Evolutionary conservation across 1,140 invertebrate genomes (phyloP), one percentile per base, ranked within the genome.

Genomic region (Drosophila rufa): DNA sequence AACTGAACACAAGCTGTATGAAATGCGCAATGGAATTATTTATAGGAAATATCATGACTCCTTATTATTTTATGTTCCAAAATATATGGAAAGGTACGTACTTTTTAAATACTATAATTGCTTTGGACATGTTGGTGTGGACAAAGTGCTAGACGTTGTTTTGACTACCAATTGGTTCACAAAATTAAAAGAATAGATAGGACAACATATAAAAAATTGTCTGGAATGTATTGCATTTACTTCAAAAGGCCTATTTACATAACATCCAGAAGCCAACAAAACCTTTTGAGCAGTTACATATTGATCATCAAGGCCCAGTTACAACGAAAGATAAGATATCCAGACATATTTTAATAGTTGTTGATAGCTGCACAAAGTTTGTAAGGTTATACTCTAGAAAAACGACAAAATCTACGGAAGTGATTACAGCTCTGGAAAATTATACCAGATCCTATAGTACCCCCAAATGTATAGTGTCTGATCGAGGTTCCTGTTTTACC

Each of bases 341-440:
- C 6, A 42, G 15, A 15, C 15, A 42, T 42, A n/a, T n/a, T n/a
- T n/a, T n/a, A n/a, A n/a, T n/a, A 36, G 7, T 36, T 36, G 33
- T 36, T 11, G 33, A 36, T 36, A 36, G 33, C 33, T 36, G 11
- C 9, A 36, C 40, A 48, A 48, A 48, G 12, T 48, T 48, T 25
- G 53, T 56, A n/a, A 56, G 36, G 11, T 15, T 56, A 6, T 56
- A 56, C 15, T 40, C 19, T 56, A 56, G 33, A 56, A 56, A 38
- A 40, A 48, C 14, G 0, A 48, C 22, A 15, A 48, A 48, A 22
- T 48, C 22, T 15, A 22, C 12, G 12, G 19, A 56, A 56, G 19
- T 19, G 14, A 22, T 56, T 38, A 22, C 19, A 19, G 33, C 8
- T 5, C 17, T 22, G 6, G 19, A 22, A 38, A 40, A n/a, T 3